These are phyloP conservation scores for Aratinga solstitialis DNA, from an alignment of 2,797 vertebrate species.

Conservation along the genomic window DNA sequence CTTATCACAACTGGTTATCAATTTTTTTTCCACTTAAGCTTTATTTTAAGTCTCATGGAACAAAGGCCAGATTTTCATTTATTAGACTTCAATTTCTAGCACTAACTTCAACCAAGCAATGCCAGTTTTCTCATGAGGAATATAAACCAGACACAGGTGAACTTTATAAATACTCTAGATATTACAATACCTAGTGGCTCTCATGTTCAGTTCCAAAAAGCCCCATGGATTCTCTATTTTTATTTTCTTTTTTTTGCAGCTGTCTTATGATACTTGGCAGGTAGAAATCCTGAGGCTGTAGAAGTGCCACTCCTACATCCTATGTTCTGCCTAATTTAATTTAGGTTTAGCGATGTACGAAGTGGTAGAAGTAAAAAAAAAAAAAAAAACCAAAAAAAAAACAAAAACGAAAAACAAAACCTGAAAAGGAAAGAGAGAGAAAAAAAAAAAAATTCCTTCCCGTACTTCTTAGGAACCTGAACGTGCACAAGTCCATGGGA, in stretches of 20 bases:
- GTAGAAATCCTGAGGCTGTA: neutral
- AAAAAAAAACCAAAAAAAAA: neutral
- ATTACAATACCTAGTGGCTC: neutral
- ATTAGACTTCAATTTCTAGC: neutral
- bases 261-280: neutral
- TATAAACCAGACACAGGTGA: neutral
- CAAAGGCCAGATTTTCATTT: neutral
- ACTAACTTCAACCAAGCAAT: neutral
- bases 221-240: neutral
- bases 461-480: neutral
- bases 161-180: neutral
- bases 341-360: neutral
- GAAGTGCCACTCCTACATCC: neutral
- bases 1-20: neutral
- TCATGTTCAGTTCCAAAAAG: neutral
- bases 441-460: neutral
- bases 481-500: too few species aligned
- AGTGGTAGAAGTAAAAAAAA: neutral
- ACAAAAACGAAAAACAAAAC: neutral
- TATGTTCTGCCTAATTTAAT: neutral
- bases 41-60: neutral
- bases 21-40: neutral
- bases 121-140: neutral
- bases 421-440: neutral
- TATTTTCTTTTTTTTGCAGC: neutral